Conservation (phyloP, 1,140 invertebrate genomes). For the Platorchestia sp. region DNA sequence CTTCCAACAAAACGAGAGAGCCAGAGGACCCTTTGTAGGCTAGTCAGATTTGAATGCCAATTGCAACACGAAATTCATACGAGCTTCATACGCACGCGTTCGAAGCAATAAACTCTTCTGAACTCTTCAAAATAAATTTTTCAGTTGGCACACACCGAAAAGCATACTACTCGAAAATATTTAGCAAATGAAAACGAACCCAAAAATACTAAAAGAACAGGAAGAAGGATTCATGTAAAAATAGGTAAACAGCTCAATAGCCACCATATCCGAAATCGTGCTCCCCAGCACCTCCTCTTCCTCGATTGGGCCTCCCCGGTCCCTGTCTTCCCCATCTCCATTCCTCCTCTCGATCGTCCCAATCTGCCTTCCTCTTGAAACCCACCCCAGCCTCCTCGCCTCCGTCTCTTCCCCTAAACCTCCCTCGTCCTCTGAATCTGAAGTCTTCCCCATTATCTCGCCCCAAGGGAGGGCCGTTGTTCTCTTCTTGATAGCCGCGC, state of each 20-base stretch:
- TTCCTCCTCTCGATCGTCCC: constrained; percentile 40
- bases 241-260: neutral
- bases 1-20: neutral
- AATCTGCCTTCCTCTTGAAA: constrained; percentile 47
- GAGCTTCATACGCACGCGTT: neutral
- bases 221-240: neutral
- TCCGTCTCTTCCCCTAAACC: constrained; percentile 35
- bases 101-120: neutral
- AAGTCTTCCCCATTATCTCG: neutral
- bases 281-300: constrained; percentile 25
- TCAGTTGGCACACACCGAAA: neutral
- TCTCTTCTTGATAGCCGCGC: neutral
- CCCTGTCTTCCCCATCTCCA: constrained; percentile 35
- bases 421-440: neutral
- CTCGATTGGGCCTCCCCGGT: constrained; percentile 1
- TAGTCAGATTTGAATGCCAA: neutral
- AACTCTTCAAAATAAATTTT: neutral
- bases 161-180: neutral
- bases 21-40: neutral
- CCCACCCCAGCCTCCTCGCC: neutral
- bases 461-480: neutral
- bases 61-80: neutral
- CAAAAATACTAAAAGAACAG: neutral
- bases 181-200: neutral
- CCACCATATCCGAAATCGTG: constrained; percentile 22